Conservation (phyloP, 2,888 invertebrate genomes). For the Cosmorhoe ocellata region DNA sequence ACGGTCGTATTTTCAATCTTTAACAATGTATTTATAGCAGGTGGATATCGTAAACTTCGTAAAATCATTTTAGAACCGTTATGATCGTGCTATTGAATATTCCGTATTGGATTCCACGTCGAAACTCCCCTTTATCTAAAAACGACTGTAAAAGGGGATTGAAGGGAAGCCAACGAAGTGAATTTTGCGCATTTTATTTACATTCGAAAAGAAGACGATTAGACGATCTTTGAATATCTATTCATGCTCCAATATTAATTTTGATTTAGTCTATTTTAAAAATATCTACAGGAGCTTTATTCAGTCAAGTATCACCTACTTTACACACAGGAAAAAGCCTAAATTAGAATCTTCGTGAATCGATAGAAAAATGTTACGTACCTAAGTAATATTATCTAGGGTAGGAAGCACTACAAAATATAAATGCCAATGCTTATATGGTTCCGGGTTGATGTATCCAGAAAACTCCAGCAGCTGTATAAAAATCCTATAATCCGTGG, state of each 20-base stretch:
- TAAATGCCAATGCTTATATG: no score
- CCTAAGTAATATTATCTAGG: no score
- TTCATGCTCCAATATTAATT: no score
- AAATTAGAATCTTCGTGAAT: no score
- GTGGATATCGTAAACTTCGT: slow-evolving; percentile 16
- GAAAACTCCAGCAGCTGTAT: neutral
- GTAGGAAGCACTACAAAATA: no score
- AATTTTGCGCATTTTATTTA: slow-evolving; percentile 66
- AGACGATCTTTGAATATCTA: slow-evolving; percentile 9
- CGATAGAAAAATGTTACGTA: no score
- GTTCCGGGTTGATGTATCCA: no score
- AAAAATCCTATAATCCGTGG: slow-evolving; percentile 13
- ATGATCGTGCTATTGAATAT: slow-evolving; percentile 20
- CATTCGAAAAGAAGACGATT: slow-evolving; percentile 50
- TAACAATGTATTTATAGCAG: slow-evolving; percentile 18
- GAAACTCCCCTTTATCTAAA: slow-evolving; percentile 44
- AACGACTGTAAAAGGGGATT: slow-evolving; percentile 50
- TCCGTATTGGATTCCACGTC: slow-evolving; percentile 20
- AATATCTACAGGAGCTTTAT: no score
- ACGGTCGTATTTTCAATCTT: slow-evolving; percentile 1
- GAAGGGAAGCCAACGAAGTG: slow-evolving; percentile 52
- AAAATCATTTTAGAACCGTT: slow-evolving; percentile 20
- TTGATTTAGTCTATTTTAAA: no score
- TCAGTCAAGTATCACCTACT: no score
- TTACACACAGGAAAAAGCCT: no score